Percentiles rank a stretch among this genome's conserved stretches.
Evolutionary conservation across 2,888 invertebrate genomes (phyloP).

Genomic region (Tetranychus piercei): DNA sequence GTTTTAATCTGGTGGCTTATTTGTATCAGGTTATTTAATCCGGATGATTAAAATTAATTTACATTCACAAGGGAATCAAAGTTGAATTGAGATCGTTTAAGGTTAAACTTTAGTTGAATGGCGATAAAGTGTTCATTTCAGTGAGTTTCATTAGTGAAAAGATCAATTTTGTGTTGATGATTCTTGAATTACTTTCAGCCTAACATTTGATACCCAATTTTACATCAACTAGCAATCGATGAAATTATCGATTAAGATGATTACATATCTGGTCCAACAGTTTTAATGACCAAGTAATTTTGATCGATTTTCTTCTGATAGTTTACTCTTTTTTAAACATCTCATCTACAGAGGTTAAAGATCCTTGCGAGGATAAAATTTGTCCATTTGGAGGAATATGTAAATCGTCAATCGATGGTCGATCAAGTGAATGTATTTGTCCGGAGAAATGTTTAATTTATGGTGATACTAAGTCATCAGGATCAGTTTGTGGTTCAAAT

Average conservation of each 20-base stretch:
- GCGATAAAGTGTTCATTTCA: too few relatives aligned
- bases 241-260: not conserved
- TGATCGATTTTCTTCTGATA: not conserved
- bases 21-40: too few relatives aligned
- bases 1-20: too few relatives aligned
- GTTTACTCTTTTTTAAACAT: not conserved
- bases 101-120: too few relatives aligned
- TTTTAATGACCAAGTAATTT: not conserved
- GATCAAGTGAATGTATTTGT: slow-evolving; percentile 53
- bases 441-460: slow-evolving; percentile 46
- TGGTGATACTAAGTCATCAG: slow-evolving; percentile 39
- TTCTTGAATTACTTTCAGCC: too few relatives aligned
- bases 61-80: too few relatives aligned
- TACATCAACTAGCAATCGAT: not conserved
- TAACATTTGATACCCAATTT: too few relatives aligned
- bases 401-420: slow-evolving; percentile 45
- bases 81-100: too few relatives aligned
- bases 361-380: slow-evolving; percentile 47
- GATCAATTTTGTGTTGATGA: too few relatives aligned
- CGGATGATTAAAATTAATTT: too few relatives aligned
- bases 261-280: not conserved
- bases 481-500: slow-evolving; percentile 52
- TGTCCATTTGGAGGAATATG: slow-evolving; percentile 69
- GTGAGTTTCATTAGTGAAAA: too few relatives aligned
- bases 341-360: slow-evolving; percentile 2